Conservation (phyloP, 2,888 invertebrate species). For the Gastrophysa polygoni region DNA sequence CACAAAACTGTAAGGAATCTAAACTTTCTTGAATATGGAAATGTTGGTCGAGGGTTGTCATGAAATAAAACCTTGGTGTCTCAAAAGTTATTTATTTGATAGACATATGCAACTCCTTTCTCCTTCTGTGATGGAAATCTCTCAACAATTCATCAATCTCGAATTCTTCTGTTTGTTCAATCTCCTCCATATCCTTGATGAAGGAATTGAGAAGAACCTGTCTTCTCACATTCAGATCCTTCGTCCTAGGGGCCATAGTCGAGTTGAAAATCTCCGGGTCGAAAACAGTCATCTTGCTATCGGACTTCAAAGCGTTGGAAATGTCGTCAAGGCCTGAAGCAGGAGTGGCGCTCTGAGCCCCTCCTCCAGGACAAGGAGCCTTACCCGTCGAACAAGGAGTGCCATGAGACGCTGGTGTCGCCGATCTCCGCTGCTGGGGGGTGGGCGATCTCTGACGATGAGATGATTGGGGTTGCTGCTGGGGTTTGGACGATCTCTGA, state of each 20-base stretch:
- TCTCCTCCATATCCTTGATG: neutral
- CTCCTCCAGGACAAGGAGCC: too few relatives aligned
- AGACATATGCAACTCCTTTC: neutral
- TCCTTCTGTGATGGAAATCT: slow-evolving; percentile 6
- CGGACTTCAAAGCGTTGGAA: neutral
- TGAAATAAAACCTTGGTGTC: too few relatives aligned
- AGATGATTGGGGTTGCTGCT: too few relatives aligned
- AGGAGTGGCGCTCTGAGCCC: neutral
- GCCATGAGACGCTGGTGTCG: too few relatives aligned
- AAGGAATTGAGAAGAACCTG: slow-evolving; percentile 12
- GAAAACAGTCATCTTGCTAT: slow-evolving; percentile 8
- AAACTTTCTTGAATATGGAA: too few relatives aligned
- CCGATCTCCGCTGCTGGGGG: too few relatives aligned
- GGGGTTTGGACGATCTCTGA: too few relatives aligned
- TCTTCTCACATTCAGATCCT: slow-evolving; percentile 7
- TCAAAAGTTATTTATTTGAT: too few relatives aligned
- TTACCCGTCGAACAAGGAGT: too few relatives aligned
- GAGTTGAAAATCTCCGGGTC: slow-evolving; percentile 13
- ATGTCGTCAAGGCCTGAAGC: neutral
- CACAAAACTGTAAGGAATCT: too few relatives aligned
- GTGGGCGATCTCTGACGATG: too few relatives aligned
- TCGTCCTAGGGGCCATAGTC: slow-evolving; percentile 17
- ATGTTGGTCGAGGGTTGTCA: too few relatives aligned
- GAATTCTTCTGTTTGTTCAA: slow-evolving; percentile 1
- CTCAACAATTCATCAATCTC: neutral